A percentile compares a stretch with the other conserved stretches of the same genome.
phyloP scores from a whole-genome alignment of 2,113 vertebrate genomes.

The Marmota monax region DNA sequence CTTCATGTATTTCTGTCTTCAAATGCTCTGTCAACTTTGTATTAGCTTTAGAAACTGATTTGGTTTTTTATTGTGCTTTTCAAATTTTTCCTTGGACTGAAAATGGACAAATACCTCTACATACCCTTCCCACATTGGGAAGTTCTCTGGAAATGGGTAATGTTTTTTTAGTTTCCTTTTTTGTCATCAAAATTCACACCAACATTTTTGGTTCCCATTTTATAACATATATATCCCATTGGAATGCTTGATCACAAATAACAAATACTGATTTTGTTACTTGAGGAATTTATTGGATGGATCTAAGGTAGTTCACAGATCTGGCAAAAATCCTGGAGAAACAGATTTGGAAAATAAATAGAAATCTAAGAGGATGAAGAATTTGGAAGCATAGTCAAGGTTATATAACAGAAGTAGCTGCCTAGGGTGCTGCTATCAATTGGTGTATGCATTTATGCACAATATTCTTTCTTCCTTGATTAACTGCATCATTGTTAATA shows the following conservation, averaged over 20 bases:
- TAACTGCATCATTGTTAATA: background rate
- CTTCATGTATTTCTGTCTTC: background rate
- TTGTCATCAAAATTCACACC: conserved; percentile 40
- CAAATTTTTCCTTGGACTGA: background rate
- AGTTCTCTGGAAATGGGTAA: background rate
- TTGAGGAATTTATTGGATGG: conserved; percentile 36
- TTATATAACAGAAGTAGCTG: background rate
- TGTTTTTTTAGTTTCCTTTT: conserved; percentile 33
- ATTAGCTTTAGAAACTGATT: background rate
- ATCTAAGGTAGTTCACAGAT: conserved; percentile 7
- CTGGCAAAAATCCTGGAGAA: background rate
- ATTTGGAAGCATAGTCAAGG: background rate
- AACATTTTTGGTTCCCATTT: background rate
- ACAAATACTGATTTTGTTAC: conserved; percentile 4
- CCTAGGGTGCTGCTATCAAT: background rate
- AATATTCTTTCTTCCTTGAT: conserved; percentile 16
- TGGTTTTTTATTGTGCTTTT: background rate
- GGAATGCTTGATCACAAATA: conserved; percentile 1
- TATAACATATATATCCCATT: background rate
- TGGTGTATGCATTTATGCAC: background rate
- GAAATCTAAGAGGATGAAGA: background rate
- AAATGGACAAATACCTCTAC: background rate
- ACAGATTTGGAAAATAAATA: conserved; percentile 4
- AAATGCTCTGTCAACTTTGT: background rate
- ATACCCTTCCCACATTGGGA: background rate